These are phyloP conservation scores for Labeo calbasu DNA, from an alignment of 2,797 vertebrate species.

Conservation along the genomic window DNA sequence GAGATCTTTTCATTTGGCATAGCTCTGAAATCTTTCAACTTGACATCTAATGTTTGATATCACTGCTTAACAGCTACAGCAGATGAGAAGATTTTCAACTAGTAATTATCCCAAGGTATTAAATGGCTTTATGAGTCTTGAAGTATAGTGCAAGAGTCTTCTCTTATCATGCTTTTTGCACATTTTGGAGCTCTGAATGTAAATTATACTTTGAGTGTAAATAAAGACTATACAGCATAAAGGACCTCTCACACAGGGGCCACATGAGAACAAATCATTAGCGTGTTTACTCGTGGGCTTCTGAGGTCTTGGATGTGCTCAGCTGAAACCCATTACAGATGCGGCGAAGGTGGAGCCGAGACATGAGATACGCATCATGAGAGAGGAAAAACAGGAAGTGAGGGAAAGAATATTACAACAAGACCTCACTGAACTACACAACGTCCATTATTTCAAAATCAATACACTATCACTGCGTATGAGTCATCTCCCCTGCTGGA, in stretches of 20 bases:
- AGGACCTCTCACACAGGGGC: not conserved
- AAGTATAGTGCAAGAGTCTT: not conserved
- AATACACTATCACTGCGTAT: conserved; percentile 39
- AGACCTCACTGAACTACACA: conserved; percentile 31
- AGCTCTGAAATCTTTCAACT: not conserved
- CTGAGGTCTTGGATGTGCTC: not conserved
- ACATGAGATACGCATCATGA: conserved; percentile 15
- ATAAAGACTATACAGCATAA: not conserved
- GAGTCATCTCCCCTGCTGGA: conserved; percentile 45
- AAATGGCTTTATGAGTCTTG: not conserved
- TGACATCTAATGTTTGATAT: not conserved
- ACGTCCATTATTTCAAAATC: conserved; percentile 49
- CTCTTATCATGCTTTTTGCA: not conserved
- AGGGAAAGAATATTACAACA: conserved; percentile 1
- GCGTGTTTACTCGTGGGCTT: conserved; percentile 29
- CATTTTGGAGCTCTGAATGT: not conserved
- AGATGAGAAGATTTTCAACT: not conserved
- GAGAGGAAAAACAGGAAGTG: conserved; percentile 33
- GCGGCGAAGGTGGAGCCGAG: not conserved
- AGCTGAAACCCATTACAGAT: conserved; percentile 36
- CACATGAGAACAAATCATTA: conserved; percentile 11
- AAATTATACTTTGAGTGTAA: not conserved
- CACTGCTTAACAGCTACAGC: not conserved
- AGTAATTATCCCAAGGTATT: not conserved
- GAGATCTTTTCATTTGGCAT: not conserved